These are phyloP conservation scores for Lasioglossum lativentre DNA, from an alignment of 2,888 invertebrate species.

Conservation along the genomic window DNA sequence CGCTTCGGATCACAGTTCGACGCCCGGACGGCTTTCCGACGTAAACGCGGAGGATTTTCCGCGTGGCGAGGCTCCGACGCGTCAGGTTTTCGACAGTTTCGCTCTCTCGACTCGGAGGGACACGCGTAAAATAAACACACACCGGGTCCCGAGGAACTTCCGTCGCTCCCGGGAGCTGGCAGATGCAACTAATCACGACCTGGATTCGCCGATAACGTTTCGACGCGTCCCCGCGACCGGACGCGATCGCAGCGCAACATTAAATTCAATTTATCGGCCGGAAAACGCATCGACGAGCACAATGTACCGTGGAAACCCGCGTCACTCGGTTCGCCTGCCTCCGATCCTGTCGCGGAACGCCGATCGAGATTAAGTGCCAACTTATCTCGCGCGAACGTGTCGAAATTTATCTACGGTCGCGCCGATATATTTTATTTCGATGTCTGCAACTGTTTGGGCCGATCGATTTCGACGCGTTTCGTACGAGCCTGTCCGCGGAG, in stretches of 20 bases:
- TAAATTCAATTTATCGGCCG: slow-evolving; percentile 33
- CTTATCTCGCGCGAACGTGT: neutral
- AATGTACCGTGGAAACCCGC: neutral
- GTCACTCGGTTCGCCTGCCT: neutral
- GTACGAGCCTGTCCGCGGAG: too few relatives aligned
- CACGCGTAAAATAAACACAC: neutral
- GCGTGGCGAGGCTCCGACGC: neutral
- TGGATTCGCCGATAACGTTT: neutral
- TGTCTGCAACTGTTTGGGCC: too few relatives aligned
- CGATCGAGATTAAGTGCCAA: neutral
- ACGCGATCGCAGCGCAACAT: neutral
- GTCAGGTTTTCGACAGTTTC: neutral
- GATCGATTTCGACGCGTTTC: too few relatives aligned
- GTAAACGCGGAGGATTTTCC: neutral
- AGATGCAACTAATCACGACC: neutral
- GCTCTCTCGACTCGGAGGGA: neutral
- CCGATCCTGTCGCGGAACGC: neutral
- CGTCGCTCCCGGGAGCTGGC: neutral
- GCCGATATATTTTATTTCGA: neutral
- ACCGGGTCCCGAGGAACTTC: slow-evolving; percentile 3
- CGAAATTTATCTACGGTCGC: neutral
- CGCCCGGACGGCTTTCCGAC: neutral
- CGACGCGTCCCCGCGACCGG: neutral
- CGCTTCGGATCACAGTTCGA: neutral
- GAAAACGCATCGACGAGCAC: slow-evolving; percentile 9